Evolutionary conservation across 1,140 invertebrate species (phyloP), one percentile per base, ranked within the genome.

Genomic region (Drosophila nannoptera): DNA sequence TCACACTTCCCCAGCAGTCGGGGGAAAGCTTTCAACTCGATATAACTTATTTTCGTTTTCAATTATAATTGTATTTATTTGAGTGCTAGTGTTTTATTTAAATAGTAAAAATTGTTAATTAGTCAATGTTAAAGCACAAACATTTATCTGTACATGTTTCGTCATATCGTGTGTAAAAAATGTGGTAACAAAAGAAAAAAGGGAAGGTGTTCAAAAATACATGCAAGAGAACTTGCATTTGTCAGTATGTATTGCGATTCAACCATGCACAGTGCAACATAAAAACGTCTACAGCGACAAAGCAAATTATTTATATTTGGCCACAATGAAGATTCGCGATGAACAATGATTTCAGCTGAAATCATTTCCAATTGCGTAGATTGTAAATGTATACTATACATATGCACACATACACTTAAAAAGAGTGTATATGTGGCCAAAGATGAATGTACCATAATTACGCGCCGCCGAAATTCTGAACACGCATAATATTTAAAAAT

Each of bases 341-440:
- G 73, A 67, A 73, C 76, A 83, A 83, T 84, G 76, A 83, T 75
- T 65, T 55, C 64, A 63, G 48, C 35, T 49, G 53, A 83, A 72
- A 62, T 54, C 52, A 75, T 75, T 78, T 70, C 53, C 54, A 73
- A 83, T 76, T 83, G 80, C 80, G 80, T 83, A 83, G 76, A 69
- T 68, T 56, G 52, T 60, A 22, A 62, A 42, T 31, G 36, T 40
- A 46, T 16, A 38, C 38, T 33, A 62, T 43, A 46, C 42, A 52
- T 46, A 42, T 48, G 29, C 5, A 63, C 11, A 45, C 6, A 60
- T 36, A 56, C 46, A 73, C 12, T 14, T n/a, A 43, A 42, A 43
- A 43, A 7, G 12, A n/a, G 52, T 46, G 33, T 55, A 54, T 14
- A 46, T 68, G 29, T 42, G 6, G 61, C 62, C 65, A 63, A 33